Conservation (phyloP, 2,888 invertebrate species). For the Heliconius erato region DNA sequence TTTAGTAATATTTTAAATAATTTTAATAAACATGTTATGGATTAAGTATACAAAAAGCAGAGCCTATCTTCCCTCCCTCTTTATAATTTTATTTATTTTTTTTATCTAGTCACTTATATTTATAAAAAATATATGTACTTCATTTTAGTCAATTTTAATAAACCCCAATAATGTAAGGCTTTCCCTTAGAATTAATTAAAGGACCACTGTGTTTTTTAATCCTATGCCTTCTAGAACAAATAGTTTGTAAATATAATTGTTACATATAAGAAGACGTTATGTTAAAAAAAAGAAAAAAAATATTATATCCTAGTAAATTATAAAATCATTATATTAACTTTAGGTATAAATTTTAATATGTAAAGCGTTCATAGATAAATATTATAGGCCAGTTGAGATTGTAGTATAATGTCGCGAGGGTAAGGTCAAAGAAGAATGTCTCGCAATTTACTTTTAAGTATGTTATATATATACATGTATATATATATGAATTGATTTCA, state of each 20-base stretch:
- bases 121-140: slow-evolving; percentile 35
- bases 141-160: slow-evolving; percentile 57
- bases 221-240: slow-evolving; percentile 72
- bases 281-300: slow-evolving; percentile 53
- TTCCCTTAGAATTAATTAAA: slow-evolving; percentile 60
- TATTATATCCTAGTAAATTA: slow-evolving; percentile 54
- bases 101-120: background rate
- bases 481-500: no score
- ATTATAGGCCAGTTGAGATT: slow-evolving; percentile 26
- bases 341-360: slow-evolving; percentile 31
- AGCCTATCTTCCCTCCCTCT: background rate
- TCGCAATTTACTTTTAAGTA: background rate
- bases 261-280: slow-evolving; percentile 53
- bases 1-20: background rate
- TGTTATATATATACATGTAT: no score
- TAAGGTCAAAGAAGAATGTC: background rate
- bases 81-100: background rate
- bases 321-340: slow-evolving; percentile 32
- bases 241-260: slow-evolving; percentile 49
- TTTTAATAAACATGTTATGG: background rate
- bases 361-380: slow-evolving; percentile 9
- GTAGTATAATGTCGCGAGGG: background rate
- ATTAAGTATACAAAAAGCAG: background rate
- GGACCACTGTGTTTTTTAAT: slow-evolving; percentile 78
- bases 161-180: slow-evolving; percentile 58